Evolutionary conservation across 2,797 vertebrate genomes (phyloP).

Genomic region (Schizopygopsis pylzovi): DNA sequence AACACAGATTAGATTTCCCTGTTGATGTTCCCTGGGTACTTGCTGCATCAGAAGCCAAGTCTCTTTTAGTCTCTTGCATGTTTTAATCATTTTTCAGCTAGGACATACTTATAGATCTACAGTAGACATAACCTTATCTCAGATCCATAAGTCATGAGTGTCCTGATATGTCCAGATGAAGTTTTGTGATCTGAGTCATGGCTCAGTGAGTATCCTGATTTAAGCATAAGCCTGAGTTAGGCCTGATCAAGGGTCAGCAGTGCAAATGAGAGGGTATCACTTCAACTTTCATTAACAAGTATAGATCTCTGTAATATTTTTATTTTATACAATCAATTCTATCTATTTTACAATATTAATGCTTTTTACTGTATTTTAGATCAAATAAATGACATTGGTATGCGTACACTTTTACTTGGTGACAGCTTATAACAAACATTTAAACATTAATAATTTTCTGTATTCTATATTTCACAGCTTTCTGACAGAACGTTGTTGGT

Average conservation of each 20-base stretch:
- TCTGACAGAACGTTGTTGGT: background rate
- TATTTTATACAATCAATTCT: no score
- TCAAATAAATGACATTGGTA: background rate
- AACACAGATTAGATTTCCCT: background rate
- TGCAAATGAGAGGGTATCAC: background rate
- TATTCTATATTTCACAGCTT: background rate
- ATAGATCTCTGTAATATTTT: background rate
- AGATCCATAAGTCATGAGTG: slow-evolving; percentile 15
- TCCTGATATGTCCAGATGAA: slow-evolving; percentile 2
- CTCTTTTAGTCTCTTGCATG: background rate
- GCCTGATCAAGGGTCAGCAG: no score
- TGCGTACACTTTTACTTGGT: background rate
- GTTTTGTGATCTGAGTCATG: background rate
- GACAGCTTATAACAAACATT: background rate
- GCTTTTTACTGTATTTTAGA: background rate
- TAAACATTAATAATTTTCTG: background rate
- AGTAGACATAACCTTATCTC: background rate
- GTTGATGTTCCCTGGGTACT: background rate
- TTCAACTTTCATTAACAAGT: background rate
- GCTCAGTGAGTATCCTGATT: background rate
- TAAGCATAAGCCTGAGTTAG: no score
- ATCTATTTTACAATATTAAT: background rate
- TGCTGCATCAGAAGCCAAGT: background rate
- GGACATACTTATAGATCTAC: background rate
- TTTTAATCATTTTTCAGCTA: slow-evolving; percentile 18